phyloP scores from a whole-genome alignment of 2,113 vertebrate genomes.

The Setophaga petechia region DNA sequence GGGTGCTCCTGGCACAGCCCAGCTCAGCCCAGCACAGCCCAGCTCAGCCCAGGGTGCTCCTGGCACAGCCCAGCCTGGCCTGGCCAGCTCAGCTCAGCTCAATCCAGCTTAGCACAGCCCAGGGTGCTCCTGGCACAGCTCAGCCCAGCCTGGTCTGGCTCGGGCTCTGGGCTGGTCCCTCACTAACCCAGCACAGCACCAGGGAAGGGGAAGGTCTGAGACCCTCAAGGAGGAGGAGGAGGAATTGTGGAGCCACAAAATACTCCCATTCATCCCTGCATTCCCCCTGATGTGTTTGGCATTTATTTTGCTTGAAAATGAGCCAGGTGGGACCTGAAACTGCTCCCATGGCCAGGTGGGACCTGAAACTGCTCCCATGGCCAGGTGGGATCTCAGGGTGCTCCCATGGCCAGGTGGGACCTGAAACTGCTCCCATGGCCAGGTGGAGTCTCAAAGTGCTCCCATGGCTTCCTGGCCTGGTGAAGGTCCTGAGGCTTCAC shows the following conservation, averaged over 20 bases:
- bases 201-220: neutral
- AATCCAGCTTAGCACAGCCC: no score
- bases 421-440: no score
- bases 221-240: neutral
- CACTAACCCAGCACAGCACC: neutral
- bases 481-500: neutral
- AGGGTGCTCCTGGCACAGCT: no score
- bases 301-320: neutral
- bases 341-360: neutral
- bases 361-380: no score
- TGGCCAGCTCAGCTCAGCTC: no score
- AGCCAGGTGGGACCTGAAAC: neutral
- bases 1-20: no score
- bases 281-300: neutral
- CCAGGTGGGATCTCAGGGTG: no score
- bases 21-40: no score
- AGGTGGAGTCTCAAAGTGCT: neutral
- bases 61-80: neutral
- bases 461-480: neutral
- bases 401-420: neutral
- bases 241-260: neutral
- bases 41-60: no score
- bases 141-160: neutral
- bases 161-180: neutral
- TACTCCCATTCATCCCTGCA: fast-evolving